A percentile compares a stretch with the other conserved stretches of the same genome.
phyloP scores from a whole-genome alignment of 2,797 vertebrate genomes.

The Chiroxiphia lanceolata region DNA sequence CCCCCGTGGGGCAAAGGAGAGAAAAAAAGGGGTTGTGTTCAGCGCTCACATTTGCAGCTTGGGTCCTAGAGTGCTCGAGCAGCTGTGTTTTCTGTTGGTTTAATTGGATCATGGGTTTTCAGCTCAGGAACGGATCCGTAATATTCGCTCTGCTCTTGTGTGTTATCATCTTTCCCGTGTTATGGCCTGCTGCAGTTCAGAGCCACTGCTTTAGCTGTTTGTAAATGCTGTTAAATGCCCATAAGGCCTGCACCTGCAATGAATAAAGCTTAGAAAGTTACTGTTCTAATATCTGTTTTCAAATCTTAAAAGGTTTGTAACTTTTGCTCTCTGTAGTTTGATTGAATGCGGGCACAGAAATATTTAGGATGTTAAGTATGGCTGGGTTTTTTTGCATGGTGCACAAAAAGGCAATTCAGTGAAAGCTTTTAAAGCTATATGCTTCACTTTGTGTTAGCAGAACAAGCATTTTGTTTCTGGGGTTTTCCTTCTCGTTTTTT shows the following conservation, averaged over 20 bases:
- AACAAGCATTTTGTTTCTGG: not conserved
- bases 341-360: not conserved
- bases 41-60: not conserved
- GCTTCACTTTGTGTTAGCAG: not conserved
- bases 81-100: not conserved
- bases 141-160: not conserved
- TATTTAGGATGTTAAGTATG: not conserved
- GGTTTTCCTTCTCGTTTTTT: not conserved
- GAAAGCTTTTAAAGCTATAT: not conserved
- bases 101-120: conserved; percentile 12
- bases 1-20: rapidly evolving
- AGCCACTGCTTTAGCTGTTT: not conserved
- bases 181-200: not conserved
- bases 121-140: not conserved
- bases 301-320: not conserved
- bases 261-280: not conserved
- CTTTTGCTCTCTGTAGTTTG: not conserved
- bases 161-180: not conserved
- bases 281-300: not conserved
- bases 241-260: not conserved
- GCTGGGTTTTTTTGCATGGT: not conserved
- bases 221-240: not conserved
- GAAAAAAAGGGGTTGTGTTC: not conserved
- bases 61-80: not conserved
- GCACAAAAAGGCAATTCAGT: not conserved